These are phyloP conservation scores for Listronotus bonariensis DNA, from an alignment of 1,140 invertebrate species.

Conservation along the genomic window DNA sequence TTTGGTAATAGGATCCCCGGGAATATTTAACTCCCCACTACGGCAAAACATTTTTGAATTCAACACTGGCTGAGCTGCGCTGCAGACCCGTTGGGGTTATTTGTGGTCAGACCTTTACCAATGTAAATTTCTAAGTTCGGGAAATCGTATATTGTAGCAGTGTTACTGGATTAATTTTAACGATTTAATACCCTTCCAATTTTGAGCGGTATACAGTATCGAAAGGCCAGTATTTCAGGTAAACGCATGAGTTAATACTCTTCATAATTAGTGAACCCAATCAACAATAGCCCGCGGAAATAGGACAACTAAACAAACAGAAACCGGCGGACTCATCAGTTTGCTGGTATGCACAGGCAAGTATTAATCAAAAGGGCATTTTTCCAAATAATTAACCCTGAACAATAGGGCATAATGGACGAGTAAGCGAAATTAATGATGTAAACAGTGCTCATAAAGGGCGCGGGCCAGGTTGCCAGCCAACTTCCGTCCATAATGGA, in stretches of 20 bases:
- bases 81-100: too few relatives aligned
- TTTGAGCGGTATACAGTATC: too few relatives aligned
- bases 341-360: slow-evolving; percentile 10
- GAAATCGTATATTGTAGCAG: too few relatives aligned
- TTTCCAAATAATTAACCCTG: slow-evolving; percentile 36
- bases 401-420: slow-evolving; percentile 26
- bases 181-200: too few relatives aligned
- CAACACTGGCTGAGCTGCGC: too few relatives aligned
- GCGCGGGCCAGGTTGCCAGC: slow-evolving; percentile 32
- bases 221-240: too few relatives aligned
- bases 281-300: slow-evolving; percentile 5
- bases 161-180: too few relatives aligned
- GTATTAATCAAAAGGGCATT: slow-evolving; percentile 35
- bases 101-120: too few relatives aligned
- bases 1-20: too few relatives aligned
- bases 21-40: too few relatives aligned
- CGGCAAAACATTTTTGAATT: too few relatives aligned
- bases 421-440: slow-evolving; percentile 35
- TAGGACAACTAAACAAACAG: slow-evolving; percentile 21
- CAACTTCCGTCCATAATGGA: slow-evolving; percentile 32
- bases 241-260: background rate
- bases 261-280: slow-evolving; percentile 8
- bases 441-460: slow-evolving; percentile 28
- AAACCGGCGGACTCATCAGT: background rate
- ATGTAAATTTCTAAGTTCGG: too few relatives aligned